Conservation (phyloP, 2,797 vertebrate species). For the Bradypodion pumilum region DNA sequence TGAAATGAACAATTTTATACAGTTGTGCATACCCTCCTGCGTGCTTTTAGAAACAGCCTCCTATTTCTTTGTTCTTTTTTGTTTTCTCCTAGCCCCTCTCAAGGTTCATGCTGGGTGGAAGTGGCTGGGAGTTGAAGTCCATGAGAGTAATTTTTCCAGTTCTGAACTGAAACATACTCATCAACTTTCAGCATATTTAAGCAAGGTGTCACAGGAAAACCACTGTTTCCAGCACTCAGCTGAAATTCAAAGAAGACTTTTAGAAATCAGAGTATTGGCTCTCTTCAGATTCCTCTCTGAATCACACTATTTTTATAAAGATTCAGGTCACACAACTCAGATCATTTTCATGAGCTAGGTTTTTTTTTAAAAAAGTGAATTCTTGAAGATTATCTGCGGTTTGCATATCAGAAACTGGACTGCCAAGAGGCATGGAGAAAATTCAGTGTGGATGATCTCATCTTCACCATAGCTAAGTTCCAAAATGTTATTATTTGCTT, state of each 20-base stretch:
- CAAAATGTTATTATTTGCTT: conserved; percentile 61
- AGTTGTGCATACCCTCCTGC: no score
- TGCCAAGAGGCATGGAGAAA: conserved; percentile 55
- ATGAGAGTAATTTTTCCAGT: no score
- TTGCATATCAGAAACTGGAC: conserved; percentile 56
- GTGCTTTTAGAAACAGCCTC: no score
- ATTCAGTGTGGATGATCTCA: conserved; percentile 56
- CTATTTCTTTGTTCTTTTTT: no score
- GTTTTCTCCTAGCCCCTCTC: no score
- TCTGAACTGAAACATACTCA: background rate
- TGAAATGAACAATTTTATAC: no score
- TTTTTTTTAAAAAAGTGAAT: conserved; percentile 25
- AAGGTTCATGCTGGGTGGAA: no score
- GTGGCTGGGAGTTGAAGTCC: no score
- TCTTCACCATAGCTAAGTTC: conserved; percentile 53
- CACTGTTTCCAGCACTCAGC: background rate
- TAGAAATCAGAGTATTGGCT: background rate
- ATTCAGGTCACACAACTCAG: conserved; percentile 11
- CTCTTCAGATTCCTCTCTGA: background rate
- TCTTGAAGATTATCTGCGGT: conserved; percentile 59
- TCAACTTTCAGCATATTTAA: background rate
- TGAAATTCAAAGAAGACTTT: conserved; percentile 28
- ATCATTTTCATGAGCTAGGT: conserved; percentile 36
- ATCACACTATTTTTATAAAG: conserved; percentile 12
- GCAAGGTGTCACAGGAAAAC: background rate